Conservation (phyloP, 2,797 vertebrate species). For the Capromys pilorides region DNA sequence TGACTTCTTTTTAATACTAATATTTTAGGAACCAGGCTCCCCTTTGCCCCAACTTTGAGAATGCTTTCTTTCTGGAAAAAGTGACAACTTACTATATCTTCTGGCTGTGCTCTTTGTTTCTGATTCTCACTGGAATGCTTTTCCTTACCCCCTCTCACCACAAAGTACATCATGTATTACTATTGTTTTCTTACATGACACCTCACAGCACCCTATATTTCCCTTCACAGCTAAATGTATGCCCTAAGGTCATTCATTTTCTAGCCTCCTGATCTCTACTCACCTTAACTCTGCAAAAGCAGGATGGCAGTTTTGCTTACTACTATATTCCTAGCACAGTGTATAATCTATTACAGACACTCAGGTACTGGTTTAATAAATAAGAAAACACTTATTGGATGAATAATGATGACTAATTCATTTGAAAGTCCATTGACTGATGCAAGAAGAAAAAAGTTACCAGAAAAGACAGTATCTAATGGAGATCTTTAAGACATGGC, state of each 20-base stretch:
- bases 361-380: constrained; percentile 40
- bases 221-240: neutral
- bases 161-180: neutral
- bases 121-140: neutral
- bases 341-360: neutral
- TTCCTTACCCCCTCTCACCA: neutral
- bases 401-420: constrained; percentile 26
- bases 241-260: neutral
- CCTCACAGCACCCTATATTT: neutral
- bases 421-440: neutral
- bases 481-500: neutral
- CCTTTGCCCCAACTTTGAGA: neutral
- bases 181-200: neutral
- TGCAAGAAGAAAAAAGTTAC: neutral
- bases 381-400: neutral
- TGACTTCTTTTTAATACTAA: neutral
- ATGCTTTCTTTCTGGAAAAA: neutral
- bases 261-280: neutral
- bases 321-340: neutral
- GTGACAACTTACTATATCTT: neutral
- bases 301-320: neutral
- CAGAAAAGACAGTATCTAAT: neutral
- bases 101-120: neutral
- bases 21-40: neutral
- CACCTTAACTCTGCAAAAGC: neutral